Percentiles rank a stretch among this genome's conserved stretches.
Evolutionary conservation across 2,113 vertebrate genomes (phyloP).

Genomic region (Geococcyx californianus): DNA sequence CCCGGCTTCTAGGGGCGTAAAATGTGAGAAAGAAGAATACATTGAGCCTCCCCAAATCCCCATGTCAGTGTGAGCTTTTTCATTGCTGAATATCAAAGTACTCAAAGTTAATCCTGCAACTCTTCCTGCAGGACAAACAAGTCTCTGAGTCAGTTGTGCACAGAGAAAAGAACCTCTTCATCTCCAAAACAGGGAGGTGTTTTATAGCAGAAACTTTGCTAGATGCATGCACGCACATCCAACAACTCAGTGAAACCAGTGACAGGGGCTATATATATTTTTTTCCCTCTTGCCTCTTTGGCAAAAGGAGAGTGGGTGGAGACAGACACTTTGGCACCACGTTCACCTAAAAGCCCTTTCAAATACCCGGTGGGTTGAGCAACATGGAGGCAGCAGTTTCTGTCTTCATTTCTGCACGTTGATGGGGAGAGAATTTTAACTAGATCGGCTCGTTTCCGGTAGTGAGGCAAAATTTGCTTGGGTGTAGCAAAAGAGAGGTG

Average conservation of each 20-base stretch:
- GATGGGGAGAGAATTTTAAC: conserved; percentile 20
- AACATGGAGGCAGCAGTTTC: conserved; percentile 44
- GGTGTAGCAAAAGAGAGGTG: not conserved
- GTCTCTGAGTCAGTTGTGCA: conserved; percentile 15
- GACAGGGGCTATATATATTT: not conserved
- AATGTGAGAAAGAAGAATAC: not conserved
- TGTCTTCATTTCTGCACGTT: conserved; percentile 15
- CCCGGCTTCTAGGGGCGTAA: not conserved
- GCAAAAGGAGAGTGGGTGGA: conserved; percentile 22
- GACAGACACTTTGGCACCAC: conserved; percentile 56
- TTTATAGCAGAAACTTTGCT: conserved; percentile 17
- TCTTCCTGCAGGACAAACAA: conserved; percentile 37
- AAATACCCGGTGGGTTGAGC: not conserved
- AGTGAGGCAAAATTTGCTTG: not conserved
- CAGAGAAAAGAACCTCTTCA: not conserved
- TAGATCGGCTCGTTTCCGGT: conserved; percentile 20
- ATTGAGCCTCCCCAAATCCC: not conserved
- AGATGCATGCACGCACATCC: not conserved
- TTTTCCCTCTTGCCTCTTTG: not conserved
- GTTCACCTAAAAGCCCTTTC: conserved; percentile 45
- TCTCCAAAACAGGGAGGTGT: not conserved
- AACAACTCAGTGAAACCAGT: not conserved
- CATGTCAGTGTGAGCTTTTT: not conserved
- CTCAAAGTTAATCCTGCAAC: conserved; percentile 36
- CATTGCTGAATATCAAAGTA: not conserved